Evolutionary conservation across 2,113 vertebrate species (phyloP).

Genomic region (Meriones unguiculatus): DNA sequence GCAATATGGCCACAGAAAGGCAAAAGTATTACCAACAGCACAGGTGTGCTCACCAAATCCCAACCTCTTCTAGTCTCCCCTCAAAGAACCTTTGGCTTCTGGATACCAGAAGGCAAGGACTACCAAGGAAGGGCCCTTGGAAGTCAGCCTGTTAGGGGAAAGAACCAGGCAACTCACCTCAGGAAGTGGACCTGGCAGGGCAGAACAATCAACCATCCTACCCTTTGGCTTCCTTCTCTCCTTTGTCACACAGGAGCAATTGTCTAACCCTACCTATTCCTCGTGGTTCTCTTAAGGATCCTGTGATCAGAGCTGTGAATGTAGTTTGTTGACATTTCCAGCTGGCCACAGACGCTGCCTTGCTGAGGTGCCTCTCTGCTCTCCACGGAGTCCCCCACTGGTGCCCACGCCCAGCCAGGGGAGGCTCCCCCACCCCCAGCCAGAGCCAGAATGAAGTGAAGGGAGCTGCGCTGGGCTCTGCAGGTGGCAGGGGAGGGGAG

Average conservation of each 20-base stretch:
- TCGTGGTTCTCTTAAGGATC: neutral
- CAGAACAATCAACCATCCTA: neutral
- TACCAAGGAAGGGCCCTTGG: neutral
- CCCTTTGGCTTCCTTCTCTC: slow-evolving; percentile 18
- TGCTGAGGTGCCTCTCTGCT: neutral
- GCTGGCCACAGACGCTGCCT: neutral
- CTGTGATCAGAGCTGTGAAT: neutral
- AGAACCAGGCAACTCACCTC: neutral
- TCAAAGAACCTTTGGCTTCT: neutral
- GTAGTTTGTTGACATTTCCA: neutral
- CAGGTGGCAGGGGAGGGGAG: slow-evolving; percentile 79
- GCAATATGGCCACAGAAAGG: neutral
- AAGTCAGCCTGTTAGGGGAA: neutral
- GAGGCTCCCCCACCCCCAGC: slow-evolving; percentile 25
- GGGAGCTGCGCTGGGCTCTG: slow-evolving; percentile 76
- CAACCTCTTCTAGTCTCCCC: neutral
- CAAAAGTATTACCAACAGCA: neutral
- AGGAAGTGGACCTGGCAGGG: neutral
- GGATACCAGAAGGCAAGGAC: neutral
- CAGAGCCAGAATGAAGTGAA: slow-evolving; percentile 65
- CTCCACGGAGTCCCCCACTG: neutral
- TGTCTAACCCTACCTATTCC: neutral
- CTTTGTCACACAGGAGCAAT: slow-evolving; percentile 38
- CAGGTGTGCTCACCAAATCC: neutral
- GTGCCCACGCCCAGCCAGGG: neutral